A percentile compares a stretch with the other conserved stretches of the same genome.
phyloP scores from a whole-genome alignment of 92 coral and sea anemone genomes.

The Nematostella vectensis region DNA sequence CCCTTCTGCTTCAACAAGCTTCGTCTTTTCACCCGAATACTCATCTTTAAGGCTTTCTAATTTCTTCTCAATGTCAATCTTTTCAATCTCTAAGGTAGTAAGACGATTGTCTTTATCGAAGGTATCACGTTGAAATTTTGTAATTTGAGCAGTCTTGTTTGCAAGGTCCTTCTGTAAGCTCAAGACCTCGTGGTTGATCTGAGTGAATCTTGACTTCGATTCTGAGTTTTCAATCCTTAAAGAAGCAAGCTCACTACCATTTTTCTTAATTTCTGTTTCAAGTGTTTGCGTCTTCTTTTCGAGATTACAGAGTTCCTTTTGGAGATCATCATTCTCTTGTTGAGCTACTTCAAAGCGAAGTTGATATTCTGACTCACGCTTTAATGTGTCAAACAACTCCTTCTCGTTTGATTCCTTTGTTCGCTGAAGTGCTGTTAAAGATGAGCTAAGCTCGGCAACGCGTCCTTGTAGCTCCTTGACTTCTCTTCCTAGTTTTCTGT shows the following conservation, averaged over 20 bases:
- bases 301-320: constrained; percentile 50
- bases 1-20: constrained; percentile 32
- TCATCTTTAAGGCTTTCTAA: constrained; percentile 30
- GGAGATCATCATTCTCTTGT: constrained; percentile 60
- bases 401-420: constrained; percentile 53
- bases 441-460: constrained; percentile 32
- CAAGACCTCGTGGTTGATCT: constrained; percentile 42
- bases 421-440: constrained; percentile 54
- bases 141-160: constrained; percentile 42
- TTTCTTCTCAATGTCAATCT: constrained; percentile 36
- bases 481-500: constrained; percentile 50
- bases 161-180: constrained; percentile 39
- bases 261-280: constrained; percentile 49
- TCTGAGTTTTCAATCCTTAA: constrained; percentile 48
- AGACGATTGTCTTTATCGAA: constrained; percentile 42
- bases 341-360: constrained; percentile 45
- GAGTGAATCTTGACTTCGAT: constrained; percentile 33
- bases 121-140: constrained; percentile 29
- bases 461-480: constrained; percentile 54
- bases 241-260: constrained; percentile 45
- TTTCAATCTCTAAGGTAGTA: constrained; percentile 33
- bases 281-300: constrained; percentile 35
- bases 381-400: constrained; percentile 59
- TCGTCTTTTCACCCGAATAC: constrained; percentile 36
- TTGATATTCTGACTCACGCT: constrained; percentile 54